Base-by-base conservation (phyloP, 2,888 invertebrate genomes). In the Chesias legatella region DNA sequence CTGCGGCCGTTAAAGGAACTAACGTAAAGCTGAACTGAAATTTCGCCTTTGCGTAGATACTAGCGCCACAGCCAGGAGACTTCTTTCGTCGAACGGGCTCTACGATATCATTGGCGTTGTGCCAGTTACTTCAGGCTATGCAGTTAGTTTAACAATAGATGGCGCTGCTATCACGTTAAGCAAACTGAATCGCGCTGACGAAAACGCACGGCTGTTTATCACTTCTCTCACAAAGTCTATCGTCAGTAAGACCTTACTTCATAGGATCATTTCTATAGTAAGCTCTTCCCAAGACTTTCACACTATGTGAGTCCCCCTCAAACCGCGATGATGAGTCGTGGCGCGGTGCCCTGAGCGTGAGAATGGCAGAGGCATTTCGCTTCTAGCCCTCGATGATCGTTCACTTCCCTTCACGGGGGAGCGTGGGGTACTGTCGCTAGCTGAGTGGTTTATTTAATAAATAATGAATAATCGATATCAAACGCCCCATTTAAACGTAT, bases 251-350 rank as follows among this genome's bases (percentile, higher is more conserved):
- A 33, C 24, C 24, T 33, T 33, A 9, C 9, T 13, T 7, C 9
- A 33, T 33, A 33, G 33, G 33, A 33, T 33, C 33, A 33, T 33
- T 33, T 33, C 24, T 33, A 33, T 33, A 33, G 24, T 33, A 33
- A 33, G 24, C 24, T 33, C 33, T 33, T 33, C 33, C 24, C 8
- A 25, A 33, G 33, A 21, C 33, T n/a, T n/a, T 24, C 33, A 33
- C 33, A 33, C 21, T 25, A 33, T 24, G 24, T 24, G 33, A 33
- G 33, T 13, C 13, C 33, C 11, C 6, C n/a, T 25, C 24, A 33
- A 33, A 33, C 33, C 33, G 13, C 33, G 33, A 24, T 32, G 25
- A 26, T 26, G 34, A 27, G 27, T 27, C 20, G 30, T 37, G 29
- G 37, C 30, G 30, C 25, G 24, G 24, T 24, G 7, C 28, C 35